These are phyloP conservation scores for Podotricha telesiphe DNA, from an alignment of 2,888 invertebrate genomes.

Conservation along the genomic window DNA sequence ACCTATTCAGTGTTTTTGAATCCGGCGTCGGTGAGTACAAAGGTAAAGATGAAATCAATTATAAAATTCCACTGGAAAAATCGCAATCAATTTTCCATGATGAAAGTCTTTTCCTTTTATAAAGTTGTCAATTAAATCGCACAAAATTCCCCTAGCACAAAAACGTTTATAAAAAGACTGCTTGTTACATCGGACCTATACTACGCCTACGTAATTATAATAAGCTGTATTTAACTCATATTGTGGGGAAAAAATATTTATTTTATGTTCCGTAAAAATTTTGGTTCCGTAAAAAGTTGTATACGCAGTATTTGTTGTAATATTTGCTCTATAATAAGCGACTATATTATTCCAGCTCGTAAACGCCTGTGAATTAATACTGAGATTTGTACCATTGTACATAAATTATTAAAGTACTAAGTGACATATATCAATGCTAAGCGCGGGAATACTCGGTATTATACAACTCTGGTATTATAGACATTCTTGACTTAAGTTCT, in stretches of 20 bases:
- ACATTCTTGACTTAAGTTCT: conserved; percentile 19
- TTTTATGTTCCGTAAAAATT: not conserved
- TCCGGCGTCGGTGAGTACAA: conserved; percentile 53
- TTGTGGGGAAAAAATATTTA: not conserved
- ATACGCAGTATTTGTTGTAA: no score
- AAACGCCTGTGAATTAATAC: conserved; percentile 5
- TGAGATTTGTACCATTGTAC: conserved; percentile 14
- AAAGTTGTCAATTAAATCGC: conserved; percentile 68
- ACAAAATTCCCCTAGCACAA: conserved; percentile 57
- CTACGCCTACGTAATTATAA: conserved; percentile 12
- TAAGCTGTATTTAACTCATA: not conserved
- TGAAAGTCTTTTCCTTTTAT: conserved; percentile 66
- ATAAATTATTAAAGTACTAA: conserved; percentile 19
- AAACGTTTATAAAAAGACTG: conserved; percentile 53
- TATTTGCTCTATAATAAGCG: conserved; percentile 3
- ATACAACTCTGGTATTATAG: conserved; percentile 11
- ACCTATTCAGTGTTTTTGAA: conserved; percentile 49
- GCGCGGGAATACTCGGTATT: conserved; percentile 8
- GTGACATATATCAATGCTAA: conserved; percentile 22
- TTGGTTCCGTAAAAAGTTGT: not conserved
- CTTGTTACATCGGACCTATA: conserved; percentile 48
- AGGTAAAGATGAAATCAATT: conserved; percentile 66
- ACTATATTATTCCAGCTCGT: not conserved
- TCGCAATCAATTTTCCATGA: conserved; percentile 67
- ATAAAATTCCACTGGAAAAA: conserved; percentile 64